These are phyloP conservation scores for Thermophis baileyi DNA, from an alignment of 2,113 vertebrate species.

Conservation along the genomic window DNA sequence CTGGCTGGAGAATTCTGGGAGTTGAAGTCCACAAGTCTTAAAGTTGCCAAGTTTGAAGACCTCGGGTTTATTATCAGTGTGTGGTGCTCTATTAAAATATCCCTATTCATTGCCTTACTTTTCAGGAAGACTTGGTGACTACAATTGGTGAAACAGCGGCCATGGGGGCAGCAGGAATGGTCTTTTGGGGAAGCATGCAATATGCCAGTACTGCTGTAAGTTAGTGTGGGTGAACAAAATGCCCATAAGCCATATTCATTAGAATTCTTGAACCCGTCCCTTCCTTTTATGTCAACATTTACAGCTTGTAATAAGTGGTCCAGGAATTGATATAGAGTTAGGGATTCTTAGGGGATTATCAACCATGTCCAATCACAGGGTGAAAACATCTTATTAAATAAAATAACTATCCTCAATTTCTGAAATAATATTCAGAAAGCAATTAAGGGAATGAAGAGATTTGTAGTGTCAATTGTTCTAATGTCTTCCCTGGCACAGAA, in stretches of 20 bases:
- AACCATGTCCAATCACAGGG: background rate
- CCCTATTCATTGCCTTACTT: slow-evolving; percentile 10
- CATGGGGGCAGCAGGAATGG: slow-evolving; percentile 83
- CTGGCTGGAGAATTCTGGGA: too few relatives aligned
- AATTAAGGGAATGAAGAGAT: background rate
- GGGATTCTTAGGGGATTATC: background rate
- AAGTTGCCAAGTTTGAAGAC: too few relatives aligned
- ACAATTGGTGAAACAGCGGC: slow-evolving; percentile 88
- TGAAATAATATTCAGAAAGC: background rate
- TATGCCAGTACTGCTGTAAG: slow-evolving; percentile 68
- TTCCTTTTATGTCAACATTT: background rate
- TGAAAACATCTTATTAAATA: background rate
- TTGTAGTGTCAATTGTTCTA: background rate
- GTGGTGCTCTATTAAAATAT: background rate
- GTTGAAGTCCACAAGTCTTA: too few relatives aligned
- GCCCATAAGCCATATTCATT: background rate
- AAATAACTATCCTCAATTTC: background rate
- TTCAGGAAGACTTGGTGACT: slow-evolving; percentile 82
- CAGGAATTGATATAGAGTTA: background rate
- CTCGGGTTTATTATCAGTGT: background rate
- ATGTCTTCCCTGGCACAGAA: background rate
- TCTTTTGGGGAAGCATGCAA: slow-evolving; percentile 82
- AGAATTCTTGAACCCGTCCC: too few relatives aligned
- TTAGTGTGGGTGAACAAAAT: rapidly evolving
- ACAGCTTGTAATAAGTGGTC: background rate